Base-by-base conservation (phyloP, 2,888 invertebrate genomes). In the Drosophila suboccidentalis region DNA sequence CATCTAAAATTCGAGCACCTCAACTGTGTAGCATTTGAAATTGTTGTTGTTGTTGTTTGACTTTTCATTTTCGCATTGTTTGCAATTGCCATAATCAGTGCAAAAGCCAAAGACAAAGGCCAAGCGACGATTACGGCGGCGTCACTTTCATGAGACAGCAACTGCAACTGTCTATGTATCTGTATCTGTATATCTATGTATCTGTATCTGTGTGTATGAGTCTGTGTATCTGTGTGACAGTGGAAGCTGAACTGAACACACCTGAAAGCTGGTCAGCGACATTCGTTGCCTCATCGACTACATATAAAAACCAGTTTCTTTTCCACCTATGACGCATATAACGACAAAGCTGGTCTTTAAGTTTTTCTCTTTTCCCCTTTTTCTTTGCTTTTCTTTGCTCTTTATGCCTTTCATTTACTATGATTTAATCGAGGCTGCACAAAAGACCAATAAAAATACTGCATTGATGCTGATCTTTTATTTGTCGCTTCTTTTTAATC, bases 71-170 rank as follows among this genome's bases (percentile, higher is more conserved):
- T 80, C 70, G 75, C 87, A 87, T 83, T 87, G 83, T 87, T 83
- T 84, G 88, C 86, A 88, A 86, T 85, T 89, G 85, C 90, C 87
- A 88, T 82, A 90, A 90, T 85, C 90, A 85, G 89, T 85, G 90
- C 84, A 87, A 87, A 64, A 79, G 62, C 46, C 71, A 79, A 72
- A 80, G 83, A 89, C 84, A 84, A 89, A 89, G 88, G 88, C 83
- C 84, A 85, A 87, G 70, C 82, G 81, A 77, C 78, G 78, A 77
- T 80, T 77, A 80, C 72, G 62, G 83, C 67, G 76, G 80, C 83
- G 68, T 89, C 86, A 85, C 84, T 84, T 84, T 84, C 84, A 75
- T 44, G 43, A 41, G 17, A 19, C 2, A 22, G 22, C 6, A 6
- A 13, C 13, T 68, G 69, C 71, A 64, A 13, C 22, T 15, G 32